phyloP scores from a whole-genome alignment of 37 sponge, comb jelly and placozoan species.

The Halisarca cf. caerulea region DNA sequence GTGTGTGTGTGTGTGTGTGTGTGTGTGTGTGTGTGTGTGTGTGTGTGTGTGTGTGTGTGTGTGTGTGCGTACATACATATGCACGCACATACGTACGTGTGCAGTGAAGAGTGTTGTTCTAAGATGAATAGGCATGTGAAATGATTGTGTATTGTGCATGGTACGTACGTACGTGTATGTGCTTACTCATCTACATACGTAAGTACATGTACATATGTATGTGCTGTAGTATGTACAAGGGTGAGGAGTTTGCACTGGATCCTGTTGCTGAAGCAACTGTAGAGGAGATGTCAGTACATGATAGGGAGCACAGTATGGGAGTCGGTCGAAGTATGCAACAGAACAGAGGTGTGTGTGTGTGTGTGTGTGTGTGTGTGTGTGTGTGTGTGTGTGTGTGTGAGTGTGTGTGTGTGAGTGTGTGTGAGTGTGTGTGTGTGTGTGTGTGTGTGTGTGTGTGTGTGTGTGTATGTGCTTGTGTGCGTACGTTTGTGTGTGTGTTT shows the following conservation, averaged over 20 bases:
- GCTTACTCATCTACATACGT: neutral
- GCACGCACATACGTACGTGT: no score
- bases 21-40: no score
- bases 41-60: no score
- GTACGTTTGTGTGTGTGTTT: neutral
- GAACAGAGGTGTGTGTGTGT: slow-evolving; percentile 10
- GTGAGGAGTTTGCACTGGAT: slow-evolving; percentile 13
- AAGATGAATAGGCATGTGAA: no score
- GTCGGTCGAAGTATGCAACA: neutral
- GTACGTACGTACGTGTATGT: neutral
- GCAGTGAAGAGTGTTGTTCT: no score
- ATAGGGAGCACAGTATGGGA: neutral
- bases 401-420: slow-evolving; percentile 3
- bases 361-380: slow-evolving; percentile 8
- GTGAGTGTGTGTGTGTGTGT: slow-evolving; percentile 14
- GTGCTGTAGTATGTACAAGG: neutral
- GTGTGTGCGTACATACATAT: no score
- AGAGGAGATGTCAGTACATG: neutral
- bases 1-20: no score
- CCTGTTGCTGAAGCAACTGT: slow-evolving; percentile 22
- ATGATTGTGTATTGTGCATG: neutral
- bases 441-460: slow-evolving; percentile 13
- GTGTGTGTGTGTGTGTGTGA: slow-evolving; percentile 11
- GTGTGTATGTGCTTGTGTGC: neutral
- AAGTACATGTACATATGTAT: neutral